Conservation (phyloP, 2,113 vertebrate species). For the Eurypyga helias region DNA sequence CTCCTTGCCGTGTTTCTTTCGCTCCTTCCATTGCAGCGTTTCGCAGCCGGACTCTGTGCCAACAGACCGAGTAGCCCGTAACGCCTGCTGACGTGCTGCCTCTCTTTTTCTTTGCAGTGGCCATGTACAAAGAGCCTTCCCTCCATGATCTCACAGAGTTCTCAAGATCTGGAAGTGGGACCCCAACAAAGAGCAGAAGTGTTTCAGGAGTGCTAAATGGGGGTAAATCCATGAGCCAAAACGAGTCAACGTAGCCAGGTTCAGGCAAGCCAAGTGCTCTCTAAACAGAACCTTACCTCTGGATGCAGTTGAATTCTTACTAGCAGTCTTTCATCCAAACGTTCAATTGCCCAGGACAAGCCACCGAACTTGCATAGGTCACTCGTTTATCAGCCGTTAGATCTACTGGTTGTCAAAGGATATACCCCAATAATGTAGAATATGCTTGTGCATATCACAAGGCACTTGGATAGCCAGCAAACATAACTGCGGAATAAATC, state of each 20-base stretch:
- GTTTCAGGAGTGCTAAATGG: slow-evolving; percentile 96
- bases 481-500: slow-evolving; percentile 65
- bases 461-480: slow-evolving; percentile 79
- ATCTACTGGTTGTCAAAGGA: slow-evolving; percentile 72
- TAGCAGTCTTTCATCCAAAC: slow-evolving; percentile 83
- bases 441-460: slow-evolving; percentile 70
- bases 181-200: slow-evolving; percentile 97
- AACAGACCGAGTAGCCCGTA: accelerated
- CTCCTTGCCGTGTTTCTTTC: neutral
- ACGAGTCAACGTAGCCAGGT: slow-evolving; percentile 97
- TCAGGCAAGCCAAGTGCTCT: slow-evolving; percentile 81
- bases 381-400: slow-evolving; percentile 76
- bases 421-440: slow-evolving; percentile 73
- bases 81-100: neutral
- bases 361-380: slow-evolving; percentile 75
- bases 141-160: slow-evolving; percentile 98
- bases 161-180: slow-evolving; percentile 96
- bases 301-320: slow-evolving; percentile 91
- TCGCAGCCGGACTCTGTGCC: neutral
- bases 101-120: slow-evolving; percentile 85
- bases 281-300: slow-evolving; percentile 89
- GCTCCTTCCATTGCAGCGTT: accelerated
- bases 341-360: slow-evolving; percentile 82
- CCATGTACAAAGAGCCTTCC: slow-evolving; percentile 99
- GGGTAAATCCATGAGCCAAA: slow-evolving; percentile 97